These are phyloP conservation scores for Pterocles gutturalis DNA, from an alignment of 2,113 vertebrate genomes.

Conservation along the genomic window DNA sequence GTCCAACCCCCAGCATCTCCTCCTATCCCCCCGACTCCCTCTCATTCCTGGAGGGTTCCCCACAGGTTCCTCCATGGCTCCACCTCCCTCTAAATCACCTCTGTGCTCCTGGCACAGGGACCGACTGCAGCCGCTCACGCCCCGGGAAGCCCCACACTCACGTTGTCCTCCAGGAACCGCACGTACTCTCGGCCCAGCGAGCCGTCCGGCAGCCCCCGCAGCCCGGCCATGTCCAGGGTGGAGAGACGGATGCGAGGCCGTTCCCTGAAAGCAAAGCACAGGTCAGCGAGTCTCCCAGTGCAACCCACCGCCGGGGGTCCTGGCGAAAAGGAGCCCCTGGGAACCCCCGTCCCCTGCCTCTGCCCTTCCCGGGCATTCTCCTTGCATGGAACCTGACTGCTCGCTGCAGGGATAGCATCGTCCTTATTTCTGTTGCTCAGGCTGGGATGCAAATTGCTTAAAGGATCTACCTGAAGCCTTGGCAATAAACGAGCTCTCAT, in stretches of 20 bases:
- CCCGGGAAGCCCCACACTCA: constrained; percentile 66
- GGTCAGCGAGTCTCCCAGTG: neutral
- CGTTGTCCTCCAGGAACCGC: constrained; percentile 89
- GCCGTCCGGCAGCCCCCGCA: constrained; percentile 84
- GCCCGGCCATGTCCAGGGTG: constrained; percentile 82
- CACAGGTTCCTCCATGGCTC: neutral
- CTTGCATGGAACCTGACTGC: neutral
- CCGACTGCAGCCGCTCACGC: neutral
- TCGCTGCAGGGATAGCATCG: neutral
- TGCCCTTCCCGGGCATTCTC: neutral
- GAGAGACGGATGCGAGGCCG: constrained; percentile 89
- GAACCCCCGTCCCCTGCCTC: neutral
- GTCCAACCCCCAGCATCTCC: neutral
- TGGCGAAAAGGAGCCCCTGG: neutral
- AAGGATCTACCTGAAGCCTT: neutral
- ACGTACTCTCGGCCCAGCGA: constrained; percentile 90
- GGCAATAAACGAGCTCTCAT: neutral
- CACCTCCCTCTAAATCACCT: neutral
- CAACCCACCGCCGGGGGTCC: neutral
- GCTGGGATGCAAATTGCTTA: neutral
- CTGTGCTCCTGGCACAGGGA: neutral
- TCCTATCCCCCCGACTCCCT: neutral
- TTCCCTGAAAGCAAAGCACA: constrained; percentile 78
- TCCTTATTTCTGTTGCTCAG: neutral
- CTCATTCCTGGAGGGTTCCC: neutral